These are phyloP conservation scores for Fringilla coelebs DNA, from an alignment of 2,797 vertebrate species.

Conservation along the genomic window DNA sequence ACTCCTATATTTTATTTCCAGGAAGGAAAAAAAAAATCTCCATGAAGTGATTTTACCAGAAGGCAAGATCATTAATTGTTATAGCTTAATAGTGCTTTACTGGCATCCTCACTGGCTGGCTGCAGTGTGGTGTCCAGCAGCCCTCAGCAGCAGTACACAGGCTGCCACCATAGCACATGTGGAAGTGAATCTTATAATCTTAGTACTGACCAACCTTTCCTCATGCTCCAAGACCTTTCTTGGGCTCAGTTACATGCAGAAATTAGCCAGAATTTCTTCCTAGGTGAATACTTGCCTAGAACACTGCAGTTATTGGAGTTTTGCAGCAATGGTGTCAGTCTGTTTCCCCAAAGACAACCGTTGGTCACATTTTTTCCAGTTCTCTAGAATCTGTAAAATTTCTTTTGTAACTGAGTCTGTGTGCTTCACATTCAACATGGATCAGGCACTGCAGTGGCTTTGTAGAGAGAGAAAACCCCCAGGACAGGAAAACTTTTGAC, in stretches of 20 bases:
- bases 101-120: not conserved
- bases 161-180: not conserved
- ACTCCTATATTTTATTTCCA: not conserved
- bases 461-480: not conserved
- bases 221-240: not conserved
- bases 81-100: not conserved
- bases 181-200: not conserved
- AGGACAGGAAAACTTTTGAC: not conserved
- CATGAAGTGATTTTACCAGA: not conserved
- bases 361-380: not conserved
- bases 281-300: not conserved
- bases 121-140: not conserved
- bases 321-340: not conserved
- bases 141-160: not conserved
- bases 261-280: not conserved
- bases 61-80: not conserved
- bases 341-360: not conserved
- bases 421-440: rapidly evolving
- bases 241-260: not conserved
- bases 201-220: not conserved
- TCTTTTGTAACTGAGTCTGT: not conserved
- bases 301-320: not conserved
- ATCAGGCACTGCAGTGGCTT: not conserved
- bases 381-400: not conserved
- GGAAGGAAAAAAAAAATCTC: not conserved